Percentiles rank a stretch among this genome's conserved stretches.
Evolutionary conservation across 2,888 invertebrate genomes (phyloP).

Genomic region (Formica aserva): DNA sequence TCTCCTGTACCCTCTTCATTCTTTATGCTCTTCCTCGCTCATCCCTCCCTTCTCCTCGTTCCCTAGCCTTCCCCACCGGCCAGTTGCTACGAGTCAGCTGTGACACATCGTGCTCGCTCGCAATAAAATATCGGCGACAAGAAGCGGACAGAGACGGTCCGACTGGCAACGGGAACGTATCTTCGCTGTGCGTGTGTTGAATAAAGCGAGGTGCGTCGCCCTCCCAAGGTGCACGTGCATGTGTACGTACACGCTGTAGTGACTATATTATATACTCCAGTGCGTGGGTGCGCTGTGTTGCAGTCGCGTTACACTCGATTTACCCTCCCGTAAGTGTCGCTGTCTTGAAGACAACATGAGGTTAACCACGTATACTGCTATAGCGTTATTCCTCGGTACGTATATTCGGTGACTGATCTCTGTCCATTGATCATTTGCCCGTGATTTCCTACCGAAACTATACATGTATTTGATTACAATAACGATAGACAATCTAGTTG

Average conservation of each 20-base stretch:
- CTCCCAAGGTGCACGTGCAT: constrained; percentile 33
- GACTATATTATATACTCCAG: background rate
- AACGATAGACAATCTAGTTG: background rate
- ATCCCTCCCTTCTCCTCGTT: no score
- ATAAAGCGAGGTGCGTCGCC: constrained; percentile 22
- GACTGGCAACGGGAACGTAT: background rate
- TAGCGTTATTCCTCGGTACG: constrained; percentile 61
- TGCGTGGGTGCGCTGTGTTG: background rate
- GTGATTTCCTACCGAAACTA: background rate
- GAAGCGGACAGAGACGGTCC: background rate
- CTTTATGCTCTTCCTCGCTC: background rate
- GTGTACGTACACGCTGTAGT: background rate
- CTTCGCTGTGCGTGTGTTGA: background rate
- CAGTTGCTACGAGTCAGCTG: background rate
- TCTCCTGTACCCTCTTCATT: background rate
- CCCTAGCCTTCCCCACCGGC: background rate
- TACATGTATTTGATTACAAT: background rate
- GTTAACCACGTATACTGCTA: constrained; percentile 11
- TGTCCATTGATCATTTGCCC: background rate
- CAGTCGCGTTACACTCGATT: background rate
- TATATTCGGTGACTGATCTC: constrained; percentile 30
- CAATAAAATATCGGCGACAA: constrained; percentile 40
- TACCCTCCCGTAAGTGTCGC: background rate
- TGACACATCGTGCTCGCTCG: constrained; percentile 14
- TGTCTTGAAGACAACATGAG: constrained; percentile 36